These are phyloP conservation scores for Aptenodytes forsteri DNA, from an alignment of 2,113 vertebrate species.

Conservation along the genomic window DNA sequence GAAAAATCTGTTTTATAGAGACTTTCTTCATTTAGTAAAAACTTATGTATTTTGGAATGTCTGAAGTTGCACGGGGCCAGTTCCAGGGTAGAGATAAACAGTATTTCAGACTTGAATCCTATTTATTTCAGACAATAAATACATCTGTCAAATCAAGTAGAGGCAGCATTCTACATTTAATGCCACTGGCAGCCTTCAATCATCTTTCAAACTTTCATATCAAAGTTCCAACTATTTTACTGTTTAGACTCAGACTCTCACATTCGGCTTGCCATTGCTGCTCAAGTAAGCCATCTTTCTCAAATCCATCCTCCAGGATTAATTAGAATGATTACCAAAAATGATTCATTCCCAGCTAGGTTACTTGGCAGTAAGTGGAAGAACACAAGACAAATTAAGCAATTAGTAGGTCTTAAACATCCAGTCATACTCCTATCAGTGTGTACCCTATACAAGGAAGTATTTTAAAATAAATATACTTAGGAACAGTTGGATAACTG, in stretches of 20 bases:
- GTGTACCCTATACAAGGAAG: not conserved
- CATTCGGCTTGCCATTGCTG: not conserved
- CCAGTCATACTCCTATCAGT: fast-evolving
- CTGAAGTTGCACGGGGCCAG: not conserved
- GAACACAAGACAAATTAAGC: not conserved
- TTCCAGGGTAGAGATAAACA: not conserved
- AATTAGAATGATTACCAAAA: not conserved
- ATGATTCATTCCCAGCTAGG: not conserved
- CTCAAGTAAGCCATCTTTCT: not conserved
- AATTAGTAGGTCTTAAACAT: not conserved
- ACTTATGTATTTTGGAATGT: not conserved
- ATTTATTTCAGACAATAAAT: not conserved
- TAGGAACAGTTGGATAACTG: not conserved
- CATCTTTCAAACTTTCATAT: not conserved
- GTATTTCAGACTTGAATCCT: not conserved
- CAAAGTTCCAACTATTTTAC: not conserved
- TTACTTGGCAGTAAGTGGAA: not conserved
- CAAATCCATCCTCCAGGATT: not conserved
- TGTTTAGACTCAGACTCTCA: not conserved
- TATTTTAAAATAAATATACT: not conserved
- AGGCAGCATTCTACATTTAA: not conserved
- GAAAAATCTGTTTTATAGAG: not conserved
- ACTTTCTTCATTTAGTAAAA: not conserved
- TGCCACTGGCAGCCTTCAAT: not conserved
- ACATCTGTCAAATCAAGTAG: not conserved